Conservation (phyloP, 1,140 invertebrate species). For the Caerostris darwini region DNA sequence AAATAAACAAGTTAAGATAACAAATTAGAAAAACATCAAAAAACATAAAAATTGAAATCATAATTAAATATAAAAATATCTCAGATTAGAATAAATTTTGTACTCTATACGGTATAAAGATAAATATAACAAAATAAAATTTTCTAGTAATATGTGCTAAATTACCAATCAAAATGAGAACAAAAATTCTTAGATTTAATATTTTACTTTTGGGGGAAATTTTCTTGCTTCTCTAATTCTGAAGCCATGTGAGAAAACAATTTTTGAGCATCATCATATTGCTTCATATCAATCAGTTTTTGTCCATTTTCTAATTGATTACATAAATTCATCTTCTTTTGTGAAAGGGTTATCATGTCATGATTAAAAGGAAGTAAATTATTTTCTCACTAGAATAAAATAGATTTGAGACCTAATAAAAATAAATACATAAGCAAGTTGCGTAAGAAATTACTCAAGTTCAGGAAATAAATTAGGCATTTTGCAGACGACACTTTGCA, state of each 20-base stretch:
- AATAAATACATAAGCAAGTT: no score
- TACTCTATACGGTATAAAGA: neutral
- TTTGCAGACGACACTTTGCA: no score
- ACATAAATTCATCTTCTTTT: neutral
- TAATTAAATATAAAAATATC: neutral
- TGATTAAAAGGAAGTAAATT: no score
- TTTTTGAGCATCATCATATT: conserved; percentile 42
- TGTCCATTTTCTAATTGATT: neutral
- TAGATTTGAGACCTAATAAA: no score
- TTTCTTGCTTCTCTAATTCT: neutral
- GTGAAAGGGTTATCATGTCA: no score
- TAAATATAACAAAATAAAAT: neutral
- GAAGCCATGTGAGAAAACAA: neutral
- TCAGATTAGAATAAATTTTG: neutral
- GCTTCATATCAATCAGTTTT: neutral
- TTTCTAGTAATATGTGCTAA: neutral
- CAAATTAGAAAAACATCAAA: no score
- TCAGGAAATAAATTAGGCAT: no score
- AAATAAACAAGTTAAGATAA: no score
- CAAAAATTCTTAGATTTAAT: neutral
- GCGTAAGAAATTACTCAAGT: no score
- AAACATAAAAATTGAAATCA: neutral
- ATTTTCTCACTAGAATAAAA: no score
- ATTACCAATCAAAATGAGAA: neutral
- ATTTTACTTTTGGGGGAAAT: neutral